phyloP scores from a whole-genome alignment of 2,888 invertebrate species.

The Nysson spinosus region DNA sequence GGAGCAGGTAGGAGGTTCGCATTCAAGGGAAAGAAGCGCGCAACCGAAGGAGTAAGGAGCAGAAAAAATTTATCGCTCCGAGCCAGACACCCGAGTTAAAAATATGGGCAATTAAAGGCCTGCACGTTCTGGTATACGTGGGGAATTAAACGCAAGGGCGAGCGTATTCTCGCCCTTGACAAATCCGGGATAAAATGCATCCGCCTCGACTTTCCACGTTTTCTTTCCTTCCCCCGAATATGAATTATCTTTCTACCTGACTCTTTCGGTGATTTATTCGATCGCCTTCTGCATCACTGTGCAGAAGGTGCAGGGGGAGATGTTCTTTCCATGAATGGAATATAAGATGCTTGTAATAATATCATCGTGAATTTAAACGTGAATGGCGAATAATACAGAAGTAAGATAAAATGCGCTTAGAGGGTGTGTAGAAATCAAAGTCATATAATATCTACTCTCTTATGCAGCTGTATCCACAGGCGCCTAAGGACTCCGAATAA shows the following conservation, averaged over 20 bases:
- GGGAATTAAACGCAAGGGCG: constrained; percentile 31
- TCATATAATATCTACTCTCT: neutral
- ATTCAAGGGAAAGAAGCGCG: constrained; percentile 13
- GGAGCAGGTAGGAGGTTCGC: constrained; percentile 29
- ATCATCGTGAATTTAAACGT: too few species aligned
- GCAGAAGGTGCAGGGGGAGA: too few species aligned
- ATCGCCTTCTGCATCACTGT: constrained; percentile 2
- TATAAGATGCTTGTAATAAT: too few species aligned
- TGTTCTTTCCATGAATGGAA: too few species aligned
- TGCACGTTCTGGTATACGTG: constrained; percentile 11
- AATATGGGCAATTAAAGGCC: constrained; percentile 62
- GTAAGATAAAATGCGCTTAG: too few species aligned
- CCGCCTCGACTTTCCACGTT: constrained; percentile 24
- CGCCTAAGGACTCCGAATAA: too few species aligned
- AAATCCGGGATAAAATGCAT: constrained; percentile 43
- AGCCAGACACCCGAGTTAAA: constrained; percentile 50
- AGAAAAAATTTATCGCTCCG: constrained; percentile 58
- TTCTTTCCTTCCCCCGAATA: constrained; percentile 20
- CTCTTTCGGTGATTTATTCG: constrained; percentile 30
- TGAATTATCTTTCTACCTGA: constrained; percentile 22
- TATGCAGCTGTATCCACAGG: too few species aligned
- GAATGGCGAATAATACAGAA: neutral
- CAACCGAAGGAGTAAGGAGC: constrained; percentile 32
- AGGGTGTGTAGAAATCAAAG: too few species aligned
- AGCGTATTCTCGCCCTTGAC: constrained; percentile 38